phyloP scores from a whole-genome alignment of 1,140 invertebrate species.

The Tetragonula clypearis region DNA sequence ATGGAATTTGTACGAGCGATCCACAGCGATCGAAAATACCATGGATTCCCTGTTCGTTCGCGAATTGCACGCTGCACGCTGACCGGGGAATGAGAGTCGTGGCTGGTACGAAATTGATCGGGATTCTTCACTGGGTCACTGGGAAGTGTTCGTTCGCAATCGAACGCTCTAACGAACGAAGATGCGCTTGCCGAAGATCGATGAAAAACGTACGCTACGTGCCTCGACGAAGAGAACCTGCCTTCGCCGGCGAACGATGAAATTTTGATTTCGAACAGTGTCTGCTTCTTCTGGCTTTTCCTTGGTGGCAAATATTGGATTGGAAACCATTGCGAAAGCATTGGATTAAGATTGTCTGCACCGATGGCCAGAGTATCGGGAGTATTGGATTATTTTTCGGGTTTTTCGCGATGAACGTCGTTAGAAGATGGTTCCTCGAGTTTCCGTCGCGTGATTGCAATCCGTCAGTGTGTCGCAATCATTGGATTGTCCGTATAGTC shows the following conservation, averaged over 20 bases:
- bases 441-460: no score
- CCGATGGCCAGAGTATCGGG: no score
- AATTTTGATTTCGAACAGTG: not conserved
- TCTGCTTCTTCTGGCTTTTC: not conserved
- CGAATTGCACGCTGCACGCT: conserved; percentile 8
- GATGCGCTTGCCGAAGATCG: not conserved
- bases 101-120: not conserved
- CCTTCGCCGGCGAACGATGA: not conserved
- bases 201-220: not conserved
- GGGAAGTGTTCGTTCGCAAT: not conserved
- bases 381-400: no score
- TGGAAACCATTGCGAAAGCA: no score
- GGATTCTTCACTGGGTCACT: not conserved
- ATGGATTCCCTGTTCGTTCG: conserved; percentile 3
- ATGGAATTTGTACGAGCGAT: conserved; percentile 37
- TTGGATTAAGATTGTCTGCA: no score
- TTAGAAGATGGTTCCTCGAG: no score
- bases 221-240: no score
- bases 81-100: not conserved
- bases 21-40: not conserved
- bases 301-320: not conserved
- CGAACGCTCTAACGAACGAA: conserved; percentile 1
- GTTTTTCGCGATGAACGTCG: no score
- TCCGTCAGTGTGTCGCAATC: no score
- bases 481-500: no score